Conservation (phyloP, 2,797 vertebrate genomes). For the Melanotaenia parkinsoni region DNA sequence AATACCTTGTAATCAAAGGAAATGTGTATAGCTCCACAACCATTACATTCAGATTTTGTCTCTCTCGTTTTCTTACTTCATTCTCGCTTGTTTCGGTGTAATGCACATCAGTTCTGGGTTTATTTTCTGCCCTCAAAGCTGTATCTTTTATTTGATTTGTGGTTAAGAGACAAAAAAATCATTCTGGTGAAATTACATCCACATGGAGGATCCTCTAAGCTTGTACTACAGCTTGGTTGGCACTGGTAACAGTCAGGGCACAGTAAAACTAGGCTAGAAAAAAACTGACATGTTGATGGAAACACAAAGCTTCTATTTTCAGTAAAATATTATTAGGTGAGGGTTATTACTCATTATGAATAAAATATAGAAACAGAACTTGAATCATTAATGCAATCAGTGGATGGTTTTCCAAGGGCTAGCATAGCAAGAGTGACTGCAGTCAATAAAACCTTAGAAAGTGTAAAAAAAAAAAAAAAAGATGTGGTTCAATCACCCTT, state of each 20-base stretch:
- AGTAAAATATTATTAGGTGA: constrained; percentile 40
- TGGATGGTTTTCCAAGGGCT: constrained; percentile 24
- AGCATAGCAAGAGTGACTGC: constrained; percentile 30
- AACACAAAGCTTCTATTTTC: constrained; percentile 54
- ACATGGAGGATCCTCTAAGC: constrained; percentile 76
- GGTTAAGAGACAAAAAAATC: constrained; percentile 55
- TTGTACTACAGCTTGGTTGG: constrained; percentile 60
- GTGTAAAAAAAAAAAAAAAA: constrained; percentile 13
- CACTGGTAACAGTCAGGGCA: constrained; percentile 57
- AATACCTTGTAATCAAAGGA: constrained; percentile 82
- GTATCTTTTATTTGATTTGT: constrained; percentile 83
- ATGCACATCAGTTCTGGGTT: constrained; percentile 79
- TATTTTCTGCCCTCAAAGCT: constrained; percentile 80
- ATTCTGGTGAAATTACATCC: constrained; percentile 83
- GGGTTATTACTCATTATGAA: constrained; percentile 41
- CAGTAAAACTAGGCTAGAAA: constrained; percentile 68
- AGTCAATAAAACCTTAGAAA: constrained; percentile 26
- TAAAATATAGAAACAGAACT: constrained; percentile 41
- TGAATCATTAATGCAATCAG: constrained; percentile 35
- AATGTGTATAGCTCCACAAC: constrained; percentile 69
- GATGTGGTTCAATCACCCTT: constrained; percentile 4
- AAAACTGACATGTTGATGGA: constrained; percentile 49
- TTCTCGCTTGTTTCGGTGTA: constrained; percentile 78
- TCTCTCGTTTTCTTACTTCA: constrained; percentile 72
- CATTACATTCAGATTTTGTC: constrained; percentile 76